Base-by-base conservation (phyloP, 2,113 vertebrate genomes). In the Motacilla tschutschensis region DNA sequence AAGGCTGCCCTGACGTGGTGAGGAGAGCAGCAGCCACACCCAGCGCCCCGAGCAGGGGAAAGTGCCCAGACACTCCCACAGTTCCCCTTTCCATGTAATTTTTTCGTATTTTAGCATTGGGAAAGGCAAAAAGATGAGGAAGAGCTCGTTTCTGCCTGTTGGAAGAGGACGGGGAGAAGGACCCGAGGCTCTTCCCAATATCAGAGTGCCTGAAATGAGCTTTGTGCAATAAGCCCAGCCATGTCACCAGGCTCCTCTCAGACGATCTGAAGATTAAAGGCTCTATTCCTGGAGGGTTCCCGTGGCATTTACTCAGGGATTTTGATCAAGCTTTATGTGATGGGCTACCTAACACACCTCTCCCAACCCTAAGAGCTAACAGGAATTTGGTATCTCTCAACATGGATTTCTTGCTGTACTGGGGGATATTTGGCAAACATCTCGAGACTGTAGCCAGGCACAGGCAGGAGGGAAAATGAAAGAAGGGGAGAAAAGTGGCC, bases 261-360 rank as follows among this genome's bases (percentile, higher is more conserved):
- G 91, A 81, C 77, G 4, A 87, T 72, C 85, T 66, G 15, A 58
- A 94, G 94, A 95, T 95, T 95, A 95, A 94, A 91, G 91, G 93
- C 91, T 95, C 88, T 94, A 89, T 93, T 95, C 94, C 93, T 94
- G 90, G 40, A 93, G 93, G 94, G 90, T 79, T 95, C 93, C 90
- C 41, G 85, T 95, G 93, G 94, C 94, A 93, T 95, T 95, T 95
- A 91, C 94, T 94, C 93, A 94, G 89, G 94, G 91, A 95, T 93
- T 95, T 94, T 88, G 80, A 89, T 87, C 87, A 54, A 87, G 92
- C 83, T 94, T 90, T 90, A n/a, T 92, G 80, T 87, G 92, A 93
- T 92, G 92, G 93, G 93, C 92, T 95, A 80, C 93, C 93, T 94
- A 94, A 94, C 85, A 72, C 89, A 93, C 89, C 89, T 94, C 89